Base-by-base conservation (phyloP, 2,113 vertebrate genomes). In the Pandion haliaetus region DNA sequence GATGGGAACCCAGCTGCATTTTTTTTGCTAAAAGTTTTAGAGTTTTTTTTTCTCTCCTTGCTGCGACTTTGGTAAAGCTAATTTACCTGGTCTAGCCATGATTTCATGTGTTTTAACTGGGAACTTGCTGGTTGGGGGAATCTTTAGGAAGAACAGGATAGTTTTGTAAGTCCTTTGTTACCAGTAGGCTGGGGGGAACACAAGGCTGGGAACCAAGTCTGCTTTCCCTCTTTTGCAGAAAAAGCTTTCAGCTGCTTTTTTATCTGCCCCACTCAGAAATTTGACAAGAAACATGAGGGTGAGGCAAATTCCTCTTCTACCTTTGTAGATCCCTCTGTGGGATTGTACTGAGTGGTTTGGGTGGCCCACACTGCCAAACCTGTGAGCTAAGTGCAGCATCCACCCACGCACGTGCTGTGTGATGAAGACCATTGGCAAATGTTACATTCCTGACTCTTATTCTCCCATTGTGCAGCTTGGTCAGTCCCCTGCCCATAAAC, bases 321-420 rank as follows among this genome's bases (percentile, higher is more conserved):
- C 13, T 38, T 72, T 45, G 25, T 24, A 49, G n/a, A 38, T 67
- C 21, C 54, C 34, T 47, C 47, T 42, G 25, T 54, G n/a, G 44
- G 31, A 59, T 76, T 1, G 1, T 16, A 23, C n/a, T 8, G 65
- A 61, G 34, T 18, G 29, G 17, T 90, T 42, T 84, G n/a, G 49
- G n/a, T 0, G 0, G 31, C 61, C 17, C 32, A 83, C 17, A 5
- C 44, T 42, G n/a, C 24, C 4, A 2, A 54, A 34, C 16, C 4
- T 34, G 34, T 36, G 20, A 84, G 40, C 32, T 14, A 15, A 70
- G 19, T 18, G 45, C 57, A 54, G 23, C 5, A 0, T 25, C 52
- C 20, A 7, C 21, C 17, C 25, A 9, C 3, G 6, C 0, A 0
- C 1, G 3, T 47, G 20, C 73, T 67, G 20, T 0, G 0, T 71